Evolutionary conservation across 2,888 invertebrate genomes (phyloP), one percentile per base, ranked within the genome.

Genomic region (Mactromeris polynyma): DNA sequence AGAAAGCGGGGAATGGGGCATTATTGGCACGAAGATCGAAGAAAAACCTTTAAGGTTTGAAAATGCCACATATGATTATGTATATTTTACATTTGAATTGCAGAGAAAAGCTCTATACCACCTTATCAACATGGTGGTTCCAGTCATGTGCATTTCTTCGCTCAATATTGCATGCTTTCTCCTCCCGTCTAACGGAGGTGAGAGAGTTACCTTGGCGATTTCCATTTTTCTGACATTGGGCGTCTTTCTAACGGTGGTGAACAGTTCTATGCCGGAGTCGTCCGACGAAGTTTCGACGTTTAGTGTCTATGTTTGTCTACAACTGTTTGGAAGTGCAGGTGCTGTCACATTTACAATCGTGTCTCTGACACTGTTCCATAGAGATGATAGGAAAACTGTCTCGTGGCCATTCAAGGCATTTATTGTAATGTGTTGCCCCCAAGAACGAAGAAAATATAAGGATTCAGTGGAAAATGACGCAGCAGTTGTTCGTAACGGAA

Each of bases 191-290:
- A 87, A 89, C n/a, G 88, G 89, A 21, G 93, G 93, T 4, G 93
- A 93, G 79, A 80, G 91, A 42, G 90, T 93, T n/a, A 91, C 92
- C 0, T 89, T 93, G 36, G 89, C 91, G 33, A 91, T 92, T 9
- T 92, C 93, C n/a, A 84, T 92, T 14, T 93, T 93, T 80, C 88
- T 93, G 14, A 93, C 93, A 2, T 88, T 93, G 78, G 93, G 93
- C 11, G 93, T 93, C 14, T 93, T 93, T 83, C 69, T 93, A 42
- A 93, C 93, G 11, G 87, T 91, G 40, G 81, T 93, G 0, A 89
- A 89, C 33, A 88, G 89, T 46, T 88, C 88, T n/a, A 87, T 93
- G 21, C 93, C 93, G 0, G 89, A 92, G 51, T 87, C 91, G 19
- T 93, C 93, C 1, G 91, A 90, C 36, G 90, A 90, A 14, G 81